Evolutionary conservation across 2,888 invertebrate genomes (phyloP).

Genomic region (Psylliodes chrysocephalus): DNA sequence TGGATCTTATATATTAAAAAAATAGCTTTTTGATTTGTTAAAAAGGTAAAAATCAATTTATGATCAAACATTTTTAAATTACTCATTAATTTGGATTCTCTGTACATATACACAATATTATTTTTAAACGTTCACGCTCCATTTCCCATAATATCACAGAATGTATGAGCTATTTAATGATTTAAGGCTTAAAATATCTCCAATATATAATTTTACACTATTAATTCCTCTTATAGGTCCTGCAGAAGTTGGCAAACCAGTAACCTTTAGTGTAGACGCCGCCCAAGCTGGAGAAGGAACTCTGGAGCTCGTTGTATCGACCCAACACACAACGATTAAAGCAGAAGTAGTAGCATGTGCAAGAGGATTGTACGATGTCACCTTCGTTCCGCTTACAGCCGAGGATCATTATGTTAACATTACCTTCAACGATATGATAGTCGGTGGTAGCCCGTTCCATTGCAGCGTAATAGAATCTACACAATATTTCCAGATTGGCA

Average conservation of each 20-base stretch:
- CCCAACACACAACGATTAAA: constrained; percentile 88
- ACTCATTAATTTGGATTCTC: no score
- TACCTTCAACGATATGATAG: constrained; percentile 92
- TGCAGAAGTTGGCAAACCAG: constrained; percentile 82
- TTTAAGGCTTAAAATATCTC: no score
- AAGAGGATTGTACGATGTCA: constrained; percentile 90
- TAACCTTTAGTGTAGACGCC: constrained; percentile 94
- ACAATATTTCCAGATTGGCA: constrained; percentile 78
- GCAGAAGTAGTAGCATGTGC: constrained; percentile 86
- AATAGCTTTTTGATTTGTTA: no score
- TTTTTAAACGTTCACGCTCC: no score
- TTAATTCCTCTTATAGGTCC: constrained; percentile 50
- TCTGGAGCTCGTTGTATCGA: constrained; percentile 90
- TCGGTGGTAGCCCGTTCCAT: constrained; percentile 90
- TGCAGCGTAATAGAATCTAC: constrained; percentile 76
- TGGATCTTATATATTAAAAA: no score
- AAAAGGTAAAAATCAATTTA: no score
- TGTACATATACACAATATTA: no score
- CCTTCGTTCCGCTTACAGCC: constrained; percentile 90
- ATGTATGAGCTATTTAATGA: no score
- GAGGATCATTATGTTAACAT: constrained; percentile 93
- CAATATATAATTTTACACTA: not conserved
- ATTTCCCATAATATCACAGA: no score
- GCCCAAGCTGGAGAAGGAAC: constrained; percentile 96
- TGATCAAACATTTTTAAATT: no score